Evolutionary conservation across 2,113 vertebrate genomes (phyloP).

Genomic region (Rhodinocichla rosea): DNA sequence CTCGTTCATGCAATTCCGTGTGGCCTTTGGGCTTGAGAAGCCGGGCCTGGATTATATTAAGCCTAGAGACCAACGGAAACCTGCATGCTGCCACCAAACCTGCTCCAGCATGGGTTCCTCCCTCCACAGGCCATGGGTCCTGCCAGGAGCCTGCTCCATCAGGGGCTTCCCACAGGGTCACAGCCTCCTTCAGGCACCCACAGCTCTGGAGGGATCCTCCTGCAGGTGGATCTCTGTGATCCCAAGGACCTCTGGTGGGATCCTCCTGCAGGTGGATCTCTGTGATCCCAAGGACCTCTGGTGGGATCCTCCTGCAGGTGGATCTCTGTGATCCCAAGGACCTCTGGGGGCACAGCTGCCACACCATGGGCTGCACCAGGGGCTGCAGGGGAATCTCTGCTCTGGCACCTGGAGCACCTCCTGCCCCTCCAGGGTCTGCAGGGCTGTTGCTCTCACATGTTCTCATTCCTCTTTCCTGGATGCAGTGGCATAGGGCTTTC

Average conservation of each 20-base stretch:
- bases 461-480: neutral
- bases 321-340: neutral
- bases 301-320: too few species aligned
- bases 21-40: too few species aligned
- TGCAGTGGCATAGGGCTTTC: neutral
- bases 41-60: too few species aligned
- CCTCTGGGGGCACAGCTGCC: neutral
- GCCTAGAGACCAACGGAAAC: too few species aligned
- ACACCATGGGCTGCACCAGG: neutral
- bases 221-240: neutral
- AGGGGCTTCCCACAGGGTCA: neutral
- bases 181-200: neutral
- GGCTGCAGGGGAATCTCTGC: neutral
- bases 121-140: neutral
- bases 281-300: too few species aligned
- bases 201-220: too few species aligned
- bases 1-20: too few species aligned
- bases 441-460: neutral
- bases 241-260: too few species aligned
- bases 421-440: neutral
- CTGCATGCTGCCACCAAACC: neutral
- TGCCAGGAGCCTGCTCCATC: neutral
- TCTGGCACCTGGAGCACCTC: rapidly evolving
- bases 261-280: neutral
- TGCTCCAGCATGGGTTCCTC: neutral